A percentile compares a stretch with the other conserved stretches of the same genome.
Evolutionary conservation across 2,797 vertebrate species (phyloP).

Genomic region (Adelosebastes latens): DNA sequence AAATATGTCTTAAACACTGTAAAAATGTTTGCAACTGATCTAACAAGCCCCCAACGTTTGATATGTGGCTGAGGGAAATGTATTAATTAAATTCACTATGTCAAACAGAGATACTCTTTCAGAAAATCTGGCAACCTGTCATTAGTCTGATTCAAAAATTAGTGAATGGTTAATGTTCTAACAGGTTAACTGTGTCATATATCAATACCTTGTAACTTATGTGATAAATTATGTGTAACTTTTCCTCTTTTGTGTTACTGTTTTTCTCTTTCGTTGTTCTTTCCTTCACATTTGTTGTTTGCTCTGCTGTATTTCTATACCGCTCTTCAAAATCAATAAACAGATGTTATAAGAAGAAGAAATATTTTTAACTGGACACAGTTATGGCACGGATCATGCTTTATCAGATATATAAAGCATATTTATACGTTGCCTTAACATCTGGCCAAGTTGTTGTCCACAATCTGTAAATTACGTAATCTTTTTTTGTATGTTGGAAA

Average conservation of each 20-base stretch:
- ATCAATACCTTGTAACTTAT: too few relatives aligned
- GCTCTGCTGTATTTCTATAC: not conserved
- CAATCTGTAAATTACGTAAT: not conserved
- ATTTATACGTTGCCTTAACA: not conserved
- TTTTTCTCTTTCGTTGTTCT: not conserved
- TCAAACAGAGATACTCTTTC: too few relatives aligned
- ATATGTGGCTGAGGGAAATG: too few relatives aligned
- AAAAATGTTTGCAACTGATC: too few relatives aligned
- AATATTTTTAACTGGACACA: too few relatives aligned
- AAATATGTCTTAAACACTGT: not conserved
- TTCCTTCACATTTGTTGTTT: not conserved
- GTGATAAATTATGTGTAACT: not conserved
- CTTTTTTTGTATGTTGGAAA: not conserved
- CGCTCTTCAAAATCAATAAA: not conserved
- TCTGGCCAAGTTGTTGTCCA: not conserved
- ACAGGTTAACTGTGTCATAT: not conserved
- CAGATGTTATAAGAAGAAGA: not conserved
- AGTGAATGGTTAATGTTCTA: not conserved
- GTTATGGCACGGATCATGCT: too few relatives aligned
- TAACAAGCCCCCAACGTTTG: too few relatives aligned
- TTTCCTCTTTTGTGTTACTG: not conserved
- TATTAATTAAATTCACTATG: too few relatives aligned
- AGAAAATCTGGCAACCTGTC: not conserved
- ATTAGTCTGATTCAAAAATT: not conserved
- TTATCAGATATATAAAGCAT: too few relatives aligned